Conservation (phyloP, 1,140 invertebrate species). For the Hypothenemus hampei region DNA sequence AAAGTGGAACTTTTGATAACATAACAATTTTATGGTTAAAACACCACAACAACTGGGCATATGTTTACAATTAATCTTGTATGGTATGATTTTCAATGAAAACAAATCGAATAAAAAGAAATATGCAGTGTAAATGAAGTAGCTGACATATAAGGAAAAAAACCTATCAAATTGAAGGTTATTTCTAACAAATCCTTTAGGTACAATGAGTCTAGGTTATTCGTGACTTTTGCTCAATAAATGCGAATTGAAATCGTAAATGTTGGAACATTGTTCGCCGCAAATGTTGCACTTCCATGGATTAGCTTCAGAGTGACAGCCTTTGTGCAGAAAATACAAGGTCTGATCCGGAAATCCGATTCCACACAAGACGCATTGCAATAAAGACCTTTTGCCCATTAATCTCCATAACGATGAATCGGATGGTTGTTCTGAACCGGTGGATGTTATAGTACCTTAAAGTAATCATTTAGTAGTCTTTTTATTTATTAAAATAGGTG, state of each 20-base stretch:
- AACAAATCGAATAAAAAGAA: too few relatives aligned
- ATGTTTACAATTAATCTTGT: too few relatives aligned
- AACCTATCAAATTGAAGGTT: too few relatives aligned
- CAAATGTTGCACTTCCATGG: constrained; percentile 98
- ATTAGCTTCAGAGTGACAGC: constrained; percentile 93
- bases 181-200: too few relatives aligned
- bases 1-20: too few relatives aligned
- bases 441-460: constrained; percentile 56
- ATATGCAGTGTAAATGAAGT: too few relatives aligned
- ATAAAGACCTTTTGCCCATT: constrained; percentile 39
- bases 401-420: constrained; percentile 42
- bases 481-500: background rate
- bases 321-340: constrained; percentile 94
- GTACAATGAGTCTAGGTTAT: too few relatives aligned
- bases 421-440: constrained; percentile 50
- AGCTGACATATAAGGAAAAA: too few relatives aligned
- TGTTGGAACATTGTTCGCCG: constrained; percentile 85
- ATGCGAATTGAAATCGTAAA: constrained; percentile 96
- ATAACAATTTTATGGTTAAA: too few relatives aligned
- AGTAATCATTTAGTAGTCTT: background rate
- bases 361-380: constrained; percentile 80
- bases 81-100: too few relatives aligned
- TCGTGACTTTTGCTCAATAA: constrained; percentile 89
- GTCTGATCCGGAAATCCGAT: constrained; percentile 94
- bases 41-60: too few relatives aligned